Percentiles rank a stretch among this genome's conserved stretches.
phyloP scores from a whole-genome alignment of 64 coral and sea anemone species.

The Dendrophyllia cribrosa region DNA sequence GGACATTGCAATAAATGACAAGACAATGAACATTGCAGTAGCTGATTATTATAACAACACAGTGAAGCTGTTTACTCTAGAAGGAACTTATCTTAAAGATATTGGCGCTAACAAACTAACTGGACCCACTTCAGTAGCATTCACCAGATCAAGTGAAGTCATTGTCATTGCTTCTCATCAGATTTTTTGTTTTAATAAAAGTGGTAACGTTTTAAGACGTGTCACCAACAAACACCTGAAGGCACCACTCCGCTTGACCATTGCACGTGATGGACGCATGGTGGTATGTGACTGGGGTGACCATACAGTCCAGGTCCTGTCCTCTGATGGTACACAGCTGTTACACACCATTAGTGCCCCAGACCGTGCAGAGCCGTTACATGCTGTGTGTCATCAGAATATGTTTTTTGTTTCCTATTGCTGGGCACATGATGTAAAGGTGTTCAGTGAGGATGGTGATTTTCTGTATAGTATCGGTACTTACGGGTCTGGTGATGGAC shows the following conservation, averaged over 20 bases:
- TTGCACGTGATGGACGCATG: not conserved
- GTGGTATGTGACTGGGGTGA: constrained; percentile 1
- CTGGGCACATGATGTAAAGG: not conserved
- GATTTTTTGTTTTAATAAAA: constrained; percentile 25
- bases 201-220: not conserved
- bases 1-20: not conserved
- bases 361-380: not conserved
- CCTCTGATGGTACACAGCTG: not conserved
- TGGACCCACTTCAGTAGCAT: not conserved
- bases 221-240: not conserved
- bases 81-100: not conserved
- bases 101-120: not conserved
- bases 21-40: constrained; percentile 37
- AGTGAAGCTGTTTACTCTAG: constrained; percentile 19
- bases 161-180: constrained; percentile 22
- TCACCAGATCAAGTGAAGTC: constrained; percentile 2
- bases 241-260: not conserved
- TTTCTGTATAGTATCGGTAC: not conserved
- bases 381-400: not conserved
- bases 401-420: not conserved
- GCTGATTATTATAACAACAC: constrained; percentile 34
- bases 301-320: not conserved
- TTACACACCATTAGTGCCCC: not conserved
- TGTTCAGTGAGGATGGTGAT: not conserved
- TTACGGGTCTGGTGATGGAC: not conserved